A percentile compares a stretch with the other conserved stretches of the same genome.
Conservation (phyloP, 2,113 vertebrate genomes). For the Craseonycteris thonglongyai region DNA sequence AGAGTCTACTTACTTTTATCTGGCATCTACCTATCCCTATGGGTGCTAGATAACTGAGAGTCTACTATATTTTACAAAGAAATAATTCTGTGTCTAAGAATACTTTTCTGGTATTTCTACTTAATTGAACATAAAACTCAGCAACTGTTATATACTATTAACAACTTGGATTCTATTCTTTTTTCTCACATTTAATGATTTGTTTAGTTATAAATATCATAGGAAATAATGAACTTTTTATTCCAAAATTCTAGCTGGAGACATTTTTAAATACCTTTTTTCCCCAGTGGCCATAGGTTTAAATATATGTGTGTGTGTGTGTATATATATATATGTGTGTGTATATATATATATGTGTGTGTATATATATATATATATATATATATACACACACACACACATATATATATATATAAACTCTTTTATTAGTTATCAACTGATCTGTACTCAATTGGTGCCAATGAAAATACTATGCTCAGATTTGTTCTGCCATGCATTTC, state of each 20-base stretch:
- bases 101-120: background rate
- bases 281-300: background rate
- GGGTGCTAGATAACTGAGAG: too few relatives aligned
- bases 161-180: background rate
- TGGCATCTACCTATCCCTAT: too few relatives aligned
- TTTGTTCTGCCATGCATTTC: background rate
- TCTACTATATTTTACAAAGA: background rate
- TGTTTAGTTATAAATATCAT: background rate
- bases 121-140: background rate
- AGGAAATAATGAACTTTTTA: slow-evolving; percentile 23
- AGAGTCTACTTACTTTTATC: too few relatives aligned
- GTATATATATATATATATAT: too few relatives aligned
- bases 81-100: background rate
- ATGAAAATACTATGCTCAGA: background rate
- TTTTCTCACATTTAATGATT: background rate
- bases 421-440: background rate
- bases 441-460: background rate
- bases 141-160: background rate
- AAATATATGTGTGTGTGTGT: too few relatives aligned
- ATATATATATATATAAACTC: background rate
- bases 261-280: background rate
- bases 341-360: too few relatives aligned
- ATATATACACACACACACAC: too few relatives aligned
- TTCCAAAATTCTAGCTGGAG: background rate
- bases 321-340: too few relatives aligned